Percentiles rank a stretch among this genome's conserved stretches.
Conservation (phyloP, 2,888 invertebrate species). For the Macrosoma leucophasiata region DNA sequence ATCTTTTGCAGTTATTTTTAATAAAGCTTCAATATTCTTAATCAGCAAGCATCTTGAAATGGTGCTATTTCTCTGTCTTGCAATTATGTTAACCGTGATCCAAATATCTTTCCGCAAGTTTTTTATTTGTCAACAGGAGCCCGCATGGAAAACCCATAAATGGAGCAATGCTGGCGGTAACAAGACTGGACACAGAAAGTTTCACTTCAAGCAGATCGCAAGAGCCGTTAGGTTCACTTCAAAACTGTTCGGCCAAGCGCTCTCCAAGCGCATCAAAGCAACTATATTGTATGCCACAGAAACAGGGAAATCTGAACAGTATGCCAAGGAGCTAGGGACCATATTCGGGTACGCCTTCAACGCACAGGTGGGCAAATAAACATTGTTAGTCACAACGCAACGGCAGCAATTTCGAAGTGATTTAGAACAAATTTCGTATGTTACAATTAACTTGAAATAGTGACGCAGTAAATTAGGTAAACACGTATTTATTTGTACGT, state of each 20-base stretch:
- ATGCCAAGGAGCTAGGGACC: conserved; percentile 91
- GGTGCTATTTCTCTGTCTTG: too few relatives aligned
- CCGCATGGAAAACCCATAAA: conserved; percentile 92
- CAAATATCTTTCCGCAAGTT: too few relatives aligned
- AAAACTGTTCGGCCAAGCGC: conserved; percentile 93
- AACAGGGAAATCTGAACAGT: conserved; percentile 96
- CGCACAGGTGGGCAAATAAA: conserved; percentile 83
- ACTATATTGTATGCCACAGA: conserved; percentile 96
- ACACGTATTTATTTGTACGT: too few relatives aligned
- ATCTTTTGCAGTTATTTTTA: too few relatives aligned
- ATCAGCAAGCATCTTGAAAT: too few relatives aligned
- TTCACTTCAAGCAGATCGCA: conserved; percentile 96
- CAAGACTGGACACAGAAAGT: conserved; percentile 85
- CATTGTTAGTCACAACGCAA: too few relatives aligned
- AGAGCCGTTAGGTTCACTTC: conserved; percentile 97
- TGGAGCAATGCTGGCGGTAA: conserved; percentile 82
- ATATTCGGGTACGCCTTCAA: conserved; percentile 96
- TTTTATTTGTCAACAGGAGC: conserved; percentile 78
- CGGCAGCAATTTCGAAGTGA: too few relatives aligned
- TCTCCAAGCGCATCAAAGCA: conserved; percentile 94
- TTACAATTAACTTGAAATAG: too few relatives aligned
- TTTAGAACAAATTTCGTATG: too few relatives aligned
- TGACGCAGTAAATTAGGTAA: too few relatives aligned
- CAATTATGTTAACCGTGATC: too few relatives aligned
- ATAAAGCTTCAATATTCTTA: too few relatives aligned